These are phyloP conservation scores for Copsychus sechellarum DNA, from an alignment of 2,113 vertebrate genomes.

Conservation along the genomic window DNA sequence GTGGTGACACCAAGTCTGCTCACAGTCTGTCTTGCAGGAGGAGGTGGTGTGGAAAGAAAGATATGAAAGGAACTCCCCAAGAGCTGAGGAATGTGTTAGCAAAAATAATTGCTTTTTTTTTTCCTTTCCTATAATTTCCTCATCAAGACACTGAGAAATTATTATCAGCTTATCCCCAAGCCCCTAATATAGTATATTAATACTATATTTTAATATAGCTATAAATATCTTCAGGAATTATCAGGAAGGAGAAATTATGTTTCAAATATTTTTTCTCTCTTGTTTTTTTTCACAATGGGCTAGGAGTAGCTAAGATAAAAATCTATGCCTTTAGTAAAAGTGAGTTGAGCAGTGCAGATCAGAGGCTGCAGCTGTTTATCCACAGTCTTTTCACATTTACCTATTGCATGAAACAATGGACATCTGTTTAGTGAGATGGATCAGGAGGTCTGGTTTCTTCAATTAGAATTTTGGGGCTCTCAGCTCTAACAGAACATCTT, in stretches of 20 bases:
- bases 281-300: not conserved
- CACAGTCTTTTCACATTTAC: not conserved
- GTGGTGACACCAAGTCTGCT: not conserved
- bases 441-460: not conserved
- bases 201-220: not conserved
- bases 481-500: not conserved
- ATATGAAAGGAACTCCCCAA: rapidly evolving
- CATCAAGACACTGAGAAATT: not conserved
- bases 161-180: not conserved
- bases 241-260: not conserved
- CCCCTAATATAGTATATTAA: not conserved
- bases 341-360: not conserved
- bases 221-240: not conserved
- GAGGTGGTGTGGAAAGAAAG: not conserved
- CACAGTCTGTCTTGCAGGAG: not conserved
- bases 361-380: not conserved
- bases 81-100: not conserved
- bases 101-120: not conserved
- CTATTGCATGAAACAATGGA: not conserved
- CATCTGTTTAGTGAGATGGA: not conserved
- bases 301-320: not conserved
- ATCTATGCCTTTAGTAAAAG: not conserved
- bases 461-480: not conserved
- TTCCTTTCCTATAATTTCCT: not conserved
- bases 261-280: not conserved